Evolutionary conservation across 2,113 vertebrate species (phyloP).

Genomic region (Tinamus guttatus): DNA sequence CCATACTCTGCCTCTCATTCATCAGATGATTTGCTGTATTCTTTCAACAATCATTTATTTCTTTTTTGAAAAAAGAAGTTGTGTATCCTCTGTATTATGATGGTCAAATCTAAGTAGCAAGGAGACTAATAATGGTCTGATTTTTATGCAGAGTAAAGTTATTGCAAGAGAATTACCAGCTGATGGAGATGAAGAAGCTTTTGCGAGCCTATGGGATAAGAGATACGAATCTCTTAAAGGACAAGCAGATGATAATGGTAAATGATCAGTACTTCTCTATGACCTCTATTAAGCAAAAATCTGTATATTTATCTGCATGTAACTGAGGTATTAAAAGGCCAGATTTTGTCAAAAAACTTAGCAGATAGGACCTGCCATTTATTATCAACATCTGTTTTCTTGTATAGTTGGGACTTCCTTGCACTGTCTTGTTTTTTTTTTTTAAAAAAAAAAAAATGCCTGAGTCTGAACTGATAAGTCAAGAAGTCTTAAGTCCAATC

Average conservation of each 20-base stretch:
- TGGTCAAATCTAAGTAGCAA: neutral
- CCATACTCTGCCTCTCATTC: neutral
- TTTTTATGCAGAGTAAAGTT: conserved; percentile 86
- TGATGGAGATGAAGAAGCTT: conserved; percentile 97
- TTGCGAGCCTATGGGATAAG: conserved; percentile 91
- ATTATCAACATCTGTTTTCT: neutral
- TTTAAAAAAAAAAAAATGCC: neutral
- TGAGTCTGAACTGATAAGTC: neutral
- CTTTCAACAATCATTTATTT: neutral
- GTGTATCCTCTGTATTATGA: neutral
- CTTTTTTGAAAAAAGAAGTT: neutral
- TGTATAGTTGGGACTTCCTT: neutral
- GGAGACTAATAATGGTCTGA: neutral
- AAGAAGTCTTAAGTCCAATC: neutral
- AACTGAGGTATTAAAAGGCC: neutral
- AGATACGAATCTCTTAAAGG: conserved; percentile 87
- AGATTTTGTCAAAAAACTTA: neutral
- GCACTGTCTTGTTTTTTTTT: neutral
- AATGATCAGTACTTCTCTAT: neutral
- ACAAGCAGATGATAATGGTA: conserved; percentile 89
- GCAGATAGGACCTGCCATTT: neutral
- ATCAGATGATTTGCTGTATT: neutral
- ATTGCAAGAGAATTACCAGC: conserved; percentile 89
- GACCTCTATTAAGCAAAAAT: neutral
- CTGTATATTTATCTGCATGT: neutral